Base-by-base conservation (phyloP, 2,888 invertebrate species). In the Cryptophagus acutangulus region DNA sequence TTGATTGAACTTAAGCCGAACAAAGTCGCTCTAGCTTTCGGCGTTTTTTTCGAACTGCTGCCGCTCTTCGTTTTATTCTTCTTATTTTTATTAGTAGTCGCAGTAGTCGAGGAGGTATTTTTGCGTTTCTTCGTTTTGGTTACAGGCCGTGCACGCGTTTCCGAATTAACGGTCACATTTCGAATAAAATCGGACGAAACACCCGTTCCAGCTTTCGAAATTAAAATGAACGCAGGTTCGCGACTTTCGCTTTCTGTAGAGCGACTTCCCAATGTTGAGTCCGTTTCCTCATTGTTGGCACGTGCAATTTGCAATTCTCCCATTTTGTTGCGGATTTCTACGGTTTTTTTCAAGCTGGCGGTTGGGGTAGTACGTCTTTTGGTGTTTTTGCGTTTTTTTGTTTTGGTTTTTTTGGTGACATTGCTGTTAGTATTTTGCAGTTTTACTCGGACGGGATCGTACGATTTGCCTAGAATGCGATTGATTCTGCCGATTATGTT, bases 381-480 rank as follows among this genome's bases (percentile, higher is more conserved):
- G 15, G 54, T 58, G 30, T 61, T 66, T 5, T 54, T 52, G n/a
- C 59, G 13, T 45, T 63, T 45, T 38, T 61, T 45, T 2, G 50
- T 59, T 43, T 74, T 77, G 3, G 69, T 70, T 24, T 61, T 66
- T 36, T 65, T 70, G 13, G 63, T 65, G 18, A 63, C 69, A 33
- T 57, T 73, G 42, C 74, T 74, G 6, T 71, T 74, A 14, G 75
- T 69, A 33, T 65, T 65, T 48, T 79, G 76, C 18, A 86, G 68
- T 59, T 82, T 81, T 0, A 90, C 89, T 50, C 84, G 83, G 41
- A 90, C 89, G 0, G 89, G 89, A 63, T 90, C 89, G 68, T 88
- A 90, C 35, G 84, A 86, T 48, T 79, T 77, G 34, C 82, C 76
- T 49, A 90, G 71, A 43, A 89, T 85, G 53, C 81, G 81, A 70